phyloP scores from a whole-genome alignment of 2,888 invertebrate species.

The Yponomeuta plumbellus region DNA sequence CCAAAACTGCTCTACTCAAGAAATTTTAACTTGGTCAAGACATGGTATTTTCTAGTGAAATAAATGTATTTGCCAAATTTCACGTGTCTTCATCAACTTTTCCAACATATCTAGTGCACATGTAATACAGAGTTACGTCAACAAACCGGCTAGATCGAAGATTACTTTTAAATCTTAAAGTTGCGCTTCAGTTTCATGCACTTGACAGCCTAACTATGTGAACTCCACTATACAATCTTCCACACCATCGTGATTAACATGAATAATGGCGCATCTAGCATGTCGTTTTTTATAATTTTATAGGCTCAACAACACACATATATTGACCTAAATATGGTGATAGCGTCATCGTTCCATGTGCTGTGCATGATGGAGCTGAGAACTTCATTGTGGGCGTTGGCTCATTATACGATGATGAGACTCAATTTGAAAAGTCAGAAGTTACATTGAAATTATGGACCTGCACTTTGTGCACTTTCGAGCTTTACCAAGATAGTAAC shows the following conservation, averaged over 20 bases:
- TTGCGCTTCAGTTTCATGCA: neutral
- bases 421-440: neutral
- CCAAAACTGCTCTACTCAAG: no score
- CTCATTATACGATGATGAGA: constrained; percentile 11
- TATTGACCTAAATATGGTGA: constrained; percentile 66
- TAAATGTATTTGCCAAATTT: no score
- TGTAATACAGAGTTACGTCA: no score
- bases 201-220: neutral
- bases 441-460: neutral
- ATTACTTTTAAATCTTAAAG: no score
- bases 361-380: neutral
- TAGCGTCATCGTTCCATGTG: constrained; percentile 54
- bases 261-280: neutral
- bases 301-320: constrained; percentile 45
- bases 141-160: no score
- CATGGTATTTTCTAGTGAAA: no score
- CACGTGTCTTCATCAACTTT: no score
- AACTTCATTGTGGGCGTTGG: constrained; percentile 45
- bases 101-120: no score
- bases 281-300: constrained; percentile 48
- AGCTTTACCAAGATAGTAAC: neutral
- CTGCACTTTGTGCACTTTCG: neutral
- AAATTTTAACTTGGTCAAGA: no score
- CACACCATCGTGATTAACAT: constrained; percentile 4
- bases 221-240: neutral